Evolutionary conservation across 2,797 vertebrate species (phyloP).

Genomic region (Saxicola maurus): DNA sequence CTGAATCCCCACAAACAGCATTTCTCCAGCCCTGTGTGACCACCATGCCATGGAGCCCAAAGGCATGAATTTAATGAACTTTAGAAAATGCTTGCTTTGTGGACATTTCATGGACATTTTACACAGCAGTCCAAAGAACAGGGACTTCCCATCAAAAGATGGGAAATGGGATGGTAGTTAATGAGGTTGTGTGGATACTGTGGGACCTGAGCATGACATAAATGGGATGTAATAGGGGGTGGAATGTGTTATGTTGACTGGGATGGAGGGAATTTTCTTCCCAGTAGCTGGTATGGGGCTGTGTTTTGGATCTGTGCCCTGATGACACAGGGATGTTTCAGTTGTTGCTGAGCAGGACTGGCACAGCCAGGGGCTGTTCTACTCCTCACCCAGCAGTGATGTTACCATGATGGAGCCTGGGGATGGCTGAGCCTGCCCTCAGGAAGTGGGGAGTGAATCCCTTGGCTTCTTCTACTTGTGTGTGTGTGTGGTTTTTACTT

Average conservation of each 20-base stretch:
- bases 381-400: background rate
- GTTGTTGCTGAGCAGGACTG: background rate
- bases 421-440: background rate
- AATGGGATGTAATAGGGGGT: background rate
- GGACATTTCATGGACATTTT: background rate
- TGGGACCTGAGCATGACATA: background rate
- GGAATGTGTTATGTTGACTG: background rate
- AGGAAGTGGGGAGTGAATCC: background rate
- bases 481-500: background rate
- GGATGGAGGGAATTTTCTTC: background rate
- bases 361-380: background rate
- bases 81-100: background rate
- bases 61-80: background rate
- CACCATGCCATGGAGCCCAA: background rate
- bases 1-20: background rate
- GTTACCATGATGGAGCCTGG: background rate
- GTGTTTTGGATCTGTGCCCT: background rate
- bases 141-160: background rate
- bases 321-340: background rate
- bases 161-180: background rate
- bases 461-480: background rate
- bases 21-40: background rate
- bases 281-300: accelerated
- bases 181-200: background rate
- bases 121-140: background rate